A percentile compares a stretch with the other conserved stretches of the same genome.
phyloP scores from a whole-genome alignment of 1,140 invertebrate genomes.

The Paralvinella palmiformis region DNA sequence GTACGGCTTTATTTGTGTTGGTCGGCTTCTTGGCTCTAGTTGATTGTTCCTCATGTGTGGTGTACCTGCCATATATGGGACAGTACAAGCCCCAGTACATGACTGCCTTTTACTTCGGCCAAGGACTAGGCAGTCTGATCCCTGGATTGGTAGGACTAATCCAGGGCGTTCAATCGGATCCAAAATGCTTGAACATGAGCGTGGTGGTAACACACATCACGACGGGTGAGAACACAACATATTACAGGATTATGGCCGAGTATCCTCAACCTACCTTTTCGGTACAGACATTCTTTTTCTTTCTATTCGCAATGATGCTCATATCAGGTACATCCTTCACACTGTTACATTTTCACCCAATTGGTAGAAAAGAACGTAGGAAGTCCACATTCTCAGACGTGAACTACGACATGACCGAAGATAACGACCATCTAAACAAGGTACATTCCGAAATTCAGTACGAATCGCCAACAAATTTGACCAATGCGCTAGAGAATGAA shows the following conservation, averaged over 20 bases:
- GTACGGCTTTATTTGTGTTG: constrained; percentile 66
- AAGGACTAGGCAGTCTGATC: constrained; percentile 80
- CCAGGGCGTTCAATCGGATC: constrained; percentile 68
- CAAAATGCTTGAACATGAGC: constrained; percentile 48
- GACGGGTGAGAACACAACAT: too few relatives aligned
- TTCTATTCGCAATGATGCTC: neutral
- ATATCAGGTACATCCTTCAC: neutral
- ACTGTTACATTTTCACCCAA: neutral
- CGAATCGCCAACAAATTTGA: too few relatives aligned
- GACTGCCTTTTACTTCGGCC: constrained; percentile 62
- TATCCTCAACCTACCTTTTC: neutral
- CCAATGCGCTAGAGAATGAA: too few relatives aligned
- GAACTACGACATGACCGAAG: too few relatives aligned
- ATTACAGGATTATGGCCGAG: too few relatives aligned
- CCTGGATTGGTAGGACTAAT: constrained; percentile 75
- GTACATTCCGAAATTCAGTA: too few relatives aligned
- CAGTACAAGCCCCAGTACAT: constrained; percentile 67
- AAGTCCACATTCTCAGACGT: too few relatives aligned
- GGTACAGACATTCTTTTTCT: neutral
- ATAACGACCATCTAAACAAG: too few relatives aligned
- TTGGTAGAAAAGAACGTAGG: neutral
- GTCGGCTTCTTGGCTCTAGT: constrained; percentile 77
- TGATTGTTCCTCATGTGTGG: constrained; percentile 85
- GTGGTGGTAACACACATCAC: constrained; percentile 48
- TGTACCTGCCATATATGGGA: constrained; percentile 85